Percentiles rank a stretch among this genome's conserved stretches.
Conservation (phyloP, 2,797 vertebrate species). For the Coilia nasus region DNA sequence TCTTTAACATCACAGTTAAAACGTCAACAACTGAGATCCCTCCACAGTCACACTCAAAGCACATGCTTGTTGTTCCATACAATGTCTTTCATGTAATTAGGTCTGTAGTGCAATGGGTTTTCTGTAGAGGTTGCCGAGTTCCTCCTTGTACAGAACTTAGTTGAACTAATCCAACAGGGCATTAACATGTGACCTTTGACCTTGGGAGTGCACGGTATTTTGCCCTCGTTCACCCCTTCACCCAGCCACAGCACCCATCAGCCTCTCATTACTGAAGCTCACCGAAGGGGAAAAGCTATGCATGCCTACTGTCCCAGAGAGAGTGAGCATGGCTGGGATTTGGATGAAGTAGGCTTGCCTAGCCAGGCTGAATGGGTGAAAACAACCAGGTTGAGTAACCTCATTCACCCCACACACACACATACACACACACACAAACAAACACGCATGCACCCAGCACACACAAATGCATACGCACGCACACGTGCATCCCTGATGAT, state of each 20-base stretch:
- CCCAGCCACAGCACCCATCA: no score
- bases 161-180: background rate
- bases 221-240: no score
- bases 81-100: background rate
- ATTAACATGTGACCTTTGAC: background rate
- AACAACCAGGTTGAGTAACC: background rate
- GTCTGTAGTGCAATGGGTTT: background rate
- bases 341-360: background rate
- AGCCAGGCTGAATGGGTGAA: background rate
- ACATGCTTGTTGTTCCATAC: background rate
- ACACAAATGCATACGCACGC: no score
- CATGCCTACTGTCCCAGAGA: background rate
- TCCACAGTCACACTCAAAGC: background rate
- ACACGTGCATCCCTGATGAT: background rate
- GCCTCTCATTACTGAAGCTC: no score
- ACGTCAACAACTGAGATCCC: background rate
- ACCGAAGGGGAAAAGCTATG: no score
- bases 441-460: background rate
- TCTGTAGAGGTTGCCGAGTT: background rate
- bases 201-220: background rate
- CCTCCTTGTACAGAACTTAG: background rate
- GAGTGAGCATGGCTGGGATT: background rate
- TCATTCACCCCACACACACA: background rate
- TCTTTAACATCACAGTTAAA: background rate
- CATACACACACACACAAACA: no score